These are phyloP conservation scores for Astur gentilis DNA, from an alignment of 2,113 vertebrate genomes.

Conservation along the genomic window DNA sequence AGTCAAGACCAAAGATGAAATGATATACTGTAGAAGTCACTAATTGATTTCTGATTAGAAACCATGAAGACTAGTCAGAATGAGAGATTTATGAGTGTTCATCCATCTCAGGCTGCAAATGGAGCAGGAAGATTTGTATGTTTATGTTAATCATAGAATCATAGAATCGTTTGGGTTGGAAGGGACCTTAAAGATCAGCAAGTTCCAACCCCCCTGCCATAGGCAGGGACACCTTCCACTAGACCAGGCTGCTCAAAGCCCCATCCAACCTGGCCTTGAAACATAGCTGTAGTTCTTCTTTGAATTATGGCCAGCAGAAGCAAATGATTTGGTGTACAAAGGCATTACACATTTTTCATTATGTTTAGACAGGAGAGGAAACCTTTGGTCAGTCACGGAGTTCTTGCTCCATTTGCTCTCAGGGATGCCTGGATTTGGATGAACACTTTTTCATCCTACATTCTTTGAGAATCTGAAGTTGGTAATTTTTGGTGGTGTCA, in stretches of 20 bases:
- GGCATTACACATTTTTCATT: neutral
- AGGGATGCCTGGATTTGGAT: neutral
- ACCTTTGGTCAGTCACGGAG: neutral
- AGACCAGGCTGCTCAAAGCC: no score
- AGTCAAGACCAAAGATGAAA: neutral
- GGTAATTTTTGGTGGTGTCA: neutral
- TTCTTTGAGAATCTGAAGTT: neutral
- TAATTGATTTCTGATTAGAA: neutral
- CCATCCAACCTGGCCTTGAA: no score
- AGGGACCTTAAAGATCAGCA: no score
- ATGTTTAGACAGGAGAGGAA: neutral
- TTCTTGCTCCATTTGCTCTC: neutral
- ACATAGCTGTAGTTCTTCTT: neutral
- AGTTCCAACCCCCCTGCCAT: no score
- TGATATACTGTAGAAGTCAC: neutral
- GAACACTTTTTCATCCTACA: neutral
- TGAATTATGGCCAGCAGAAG: neutral
- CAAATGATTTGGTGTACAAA: fast-evolving
- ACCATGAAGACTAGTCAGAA: neutral
- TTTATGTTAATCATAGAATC: neutral
- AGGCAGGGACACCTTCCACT: no score
- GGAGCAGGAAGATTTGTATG: neutral
- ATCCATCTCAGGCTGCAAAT: neutral
- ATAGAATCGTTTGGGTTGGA: no score
- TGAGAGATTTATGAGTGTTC: neutral